Base-by-base conservation (phyloP, 2,797 vertebrate genomes). In the Pempheris klunzingeri region DNA sequence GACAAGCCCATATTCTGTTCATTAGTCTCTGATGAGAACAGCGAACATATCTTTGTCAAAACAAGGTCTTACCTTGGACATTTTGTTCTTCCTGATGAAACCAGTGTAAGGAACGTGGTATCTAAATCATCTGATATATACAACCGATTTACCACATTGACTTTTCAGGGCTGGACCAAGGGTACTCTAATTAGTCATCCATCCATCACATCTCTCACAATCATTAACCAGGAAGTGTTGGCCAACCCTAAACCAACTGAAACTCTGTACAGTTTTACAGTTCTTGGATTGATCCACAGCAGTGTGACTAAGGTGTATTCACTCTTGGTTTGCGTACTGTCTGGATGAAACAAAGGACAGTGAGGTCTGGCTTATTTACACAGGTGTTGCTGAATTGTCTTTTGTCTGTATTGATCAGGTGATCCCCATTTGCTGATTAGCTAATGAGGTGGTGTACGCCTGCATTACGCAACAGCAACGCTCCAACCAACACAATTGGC, bases 191-290 rank as follows among this genome's bases (percentile, higher is more conserved):
- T 93, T 82, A 90, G 87, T 92, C 75, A 94, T 69, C 81, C 49
- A 87, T 88, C 82, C 59, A 52, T 85, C 77, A 77, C 83, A 72
- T 58, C 60, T 85, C 80, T 66, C 66, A 59, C 52, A 93, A 93
- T 94, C 82, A 93, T 93, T 93, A 92, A 93, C 90, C 68, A 81
- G 75, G 59, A 61, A 52, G 74, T 67, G 62, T 67, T 79, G 55
- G 39, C 78, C 67, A 70, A 63, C 78, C 82, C 53, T 87, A 26
- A 84, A 70, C 76, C 44, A 81, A 86, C 74, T 52, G 64, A 85
- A 79, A 72, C 66, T 24, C 34, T 13, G 46, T 54, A 52, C 44
- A 61, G 65, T 70, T 85, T 77, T 78, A 84, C 78, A 75, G 78
- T 72, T 55, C 60, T 66, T 54, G 36, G 68, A 87, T 88, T 73